A percentile compares a stretch with the other conserved stretches of the same genome.
Evolutionary conservation across 53 echinoderm and acorn worm species (phyloP).

Genomic region (Stichopus horrens): DNA sequence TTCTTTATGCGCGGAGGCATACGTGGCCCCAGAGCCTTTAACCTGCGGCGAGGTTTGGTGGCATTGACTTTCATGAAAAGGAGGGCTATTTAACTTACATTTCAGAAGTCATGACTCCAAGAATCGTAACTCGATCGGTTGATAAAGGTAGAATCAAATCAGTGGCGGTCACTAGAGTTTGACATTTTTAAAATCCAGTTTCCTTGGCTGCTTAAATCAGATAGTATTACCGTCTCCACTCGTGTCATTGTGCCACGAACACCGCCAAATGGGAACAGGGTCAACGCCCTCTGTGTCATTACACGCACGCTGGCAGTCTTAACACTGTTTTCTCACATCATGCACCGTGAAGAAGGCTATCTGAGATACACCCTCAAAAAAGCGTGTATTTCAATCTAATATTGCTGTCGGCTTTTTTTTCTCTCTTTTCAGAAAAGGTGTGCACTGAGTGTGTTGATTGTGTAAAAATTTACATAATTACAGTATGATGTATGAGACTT

Average conservation of each 20-base stretch:
- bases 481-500: conserved; percentile 25
- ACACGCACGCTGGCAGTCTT: not conserved
- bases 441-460: conserved; percentile 26
- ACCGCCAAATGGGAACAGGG: not conserved
- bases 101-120: conserved; percentile 5
- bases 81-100: conserved; percentile 32
- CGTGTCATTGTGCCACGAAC: not conserved
- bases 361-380: conserved; percentile 14
- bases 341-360: not conserved
- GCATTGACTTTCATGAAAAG: conserved; percentile 25
- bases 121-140: conserved; percentile 22
- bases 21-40: conserved; percentile 19
- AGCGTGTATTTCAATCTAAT: conserved; percentile 49
- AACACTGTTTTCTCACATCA: not conserved
- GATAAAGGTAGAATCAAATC: conserved; percentile 36
- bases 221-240: conserved; percentile 26
- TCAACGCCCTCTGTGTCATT: conserved; percentile 49
- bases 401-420: conserved; percentile 18
- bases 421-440: not conserved
- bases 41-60: conserved; percentile 6
- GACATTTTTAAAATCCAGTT: conserved; percentile 47
- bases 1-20: conserved; percentile 6
- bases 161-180: conserved; percentile 31
- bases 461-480: conserved; percentile 41
- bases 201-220: conserved; percentile 6